Evolutionary conservation across 1,140 invertebrate genomes (phyloP).

Genomic region (Panonychus citri): DNA sequence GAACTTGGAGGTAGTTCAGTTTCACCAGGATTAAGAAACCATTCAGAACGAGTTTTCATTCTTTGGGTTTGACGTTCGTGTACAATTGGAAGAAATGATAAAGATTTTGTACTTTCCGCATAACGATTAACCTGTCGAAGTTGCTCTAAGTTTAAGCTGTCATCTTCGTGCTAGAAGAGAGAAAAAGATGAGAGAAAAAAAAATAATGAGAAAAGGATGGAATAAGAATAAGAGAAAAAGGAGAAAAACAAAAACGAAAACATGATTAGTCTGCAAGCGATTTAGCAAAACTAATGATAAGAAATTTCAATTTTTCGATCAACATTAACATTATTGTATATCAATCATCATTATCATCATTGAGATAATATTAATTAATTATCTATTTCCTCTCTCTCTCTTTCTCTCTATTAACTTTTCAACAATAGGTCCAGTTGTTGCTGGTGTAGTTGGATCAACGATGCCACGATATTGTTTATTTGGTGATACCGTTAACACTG

Average conservation of each 20-base stretch:
- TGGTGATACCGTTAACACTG: slow-evolving; percentile 46
- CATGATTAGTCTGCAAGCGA: no score
- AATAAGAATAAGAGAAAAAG: no score
- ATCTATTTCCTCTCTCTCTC: no score
- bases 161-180: background rate
- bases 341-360: no score
- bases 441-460: slow-evolving; percentile 64
- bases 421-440: slow-evolving; percentile 51
- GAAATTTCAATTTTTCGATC: no score
- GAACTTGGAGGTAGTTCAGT: background rate
- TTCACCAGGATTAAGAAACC: slow-evolving; percentile 2
- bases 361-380: no score
- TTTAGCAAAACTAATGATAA: no score
- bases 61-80: slow-evolving; percentile 75
- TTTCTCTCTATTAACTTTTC: no score
- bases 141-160: slow-evolving; percentile 46
- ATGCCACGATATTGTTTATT: slow-evolving; percentile 77
- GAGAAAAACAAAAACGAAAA: no score
- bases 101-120: slow-evolving; percentile 72
- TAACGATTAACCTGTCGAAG: slow-evolving; percentile 59
- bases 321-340: no score
- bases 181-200: no score
- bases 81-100: slow-evolving; percentile 71
- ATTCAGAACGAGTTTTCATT: slow-evolving; percentile 42
- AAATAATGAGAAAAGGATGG: no score